Conservation (phyloP, 2,797 vertebrate species). For the Tokudaia tokunoshimensis region DNA sequence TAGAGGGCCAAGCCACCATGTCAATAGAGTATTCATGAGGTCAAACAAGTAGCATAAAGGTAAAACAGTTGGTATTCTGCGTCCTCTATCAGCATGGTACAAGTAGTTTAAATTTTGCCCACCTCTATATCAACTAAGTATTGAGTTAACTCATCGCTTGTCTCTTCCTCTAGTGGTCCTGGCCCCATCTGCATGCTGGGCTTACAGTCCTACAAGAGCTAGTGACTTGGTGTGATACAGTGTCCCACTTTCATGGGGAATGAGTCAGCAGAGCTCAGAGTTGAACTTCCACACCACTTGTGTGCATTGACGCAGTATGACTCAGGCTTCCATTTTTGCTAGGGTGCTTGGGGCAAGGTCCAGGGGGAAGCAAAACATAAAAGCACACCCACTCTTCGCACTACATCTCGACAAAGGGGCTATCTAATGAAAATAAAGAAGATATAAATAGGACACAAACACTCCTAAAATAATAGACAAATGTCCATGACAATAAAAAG, state of each 20-base stretch:
- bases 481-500: conserved; percentile 27
- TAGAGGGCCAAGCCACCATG: neutral
- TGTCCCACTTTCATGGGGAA: neutral
- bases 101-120: conserved; percentile 38
- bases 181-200: neutral
- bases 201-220: conserved; percentile 21
- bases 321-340: conserved; percentile 38
- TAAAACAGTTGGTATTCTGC: neutral
- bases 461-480: conserved; percentile 28
- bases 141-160: neutral
- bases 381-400: neutral
- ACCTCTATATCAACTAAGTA: neutral
- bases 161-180: neutral
- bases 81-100: neutral
- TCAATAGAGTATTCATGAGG: neutral
- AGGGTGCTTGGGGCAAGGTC: neutral
- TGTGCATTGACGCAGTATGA: neutral
- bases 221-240: neutral
- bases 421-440: conserved; percentile 30
- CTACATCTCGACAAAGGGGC: neutral
- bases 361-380: neutral
- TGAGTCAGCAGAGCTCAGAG: neutral
- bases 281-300: neutral
- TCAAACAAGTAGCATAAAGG: conserved; percentile 28
- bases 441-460: conserved; percentile 27